Base-by-base conservation (phyloP, 1,140 invertebrate genomes). In the Philotrypesis tridentata region DNA sequence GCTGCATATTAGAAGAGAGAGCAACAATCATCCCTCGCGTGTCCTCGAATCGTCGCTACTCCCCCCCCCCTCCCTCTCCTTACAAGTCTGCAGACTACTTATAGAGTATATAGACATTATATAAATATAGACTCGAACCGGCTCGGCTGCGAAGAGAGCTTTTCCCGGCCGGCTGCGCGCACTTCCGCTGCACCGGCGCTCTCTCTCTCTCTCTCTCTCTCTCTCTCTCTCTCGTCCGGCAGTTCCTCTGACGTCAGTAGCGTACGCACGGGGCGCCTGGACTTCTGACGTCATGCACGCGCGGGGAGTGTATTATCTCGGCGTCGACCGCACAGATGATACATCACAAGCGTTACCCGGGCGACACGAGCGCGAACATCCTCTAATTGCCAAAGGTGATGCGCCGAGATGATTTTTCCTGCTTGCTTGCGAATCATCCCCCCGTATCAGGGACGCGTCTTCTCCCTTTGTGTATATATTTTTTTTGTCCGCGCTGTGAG, bases 101-200 rank as follows among this genome's bases (percentile, higher is more conserved):
- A n/a, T n/a, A n/a, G n/a, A n/a, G n/a, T n/a, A n/a, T n/a, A n/a
- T 55, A 55, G 17, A 17, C 48, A 43, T n/a, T 61, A 25, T 61
- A 61, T 23, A 61, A 31, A 31, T 68, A 33, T 67, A 67, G 3
- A 37, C 3, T 37, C 33, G 33, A 37, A 37, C 4, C 33, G 67
- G 29, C 7, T 25, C 11, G 5, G 31, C n/a, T 29, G 23, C 40
- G n/a, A 8, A 9, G 63, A n/a, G n/a, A 9, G 63, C 25, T 63
- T 8, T 43, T 60, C 67, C 67, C 67, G 77, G 77, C 67, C 77
- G 77, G 29, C 40, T 27, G 65, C 65, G 67, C 77, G 77, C 11
- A 79, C 48, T 71, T 79, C 67, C 67, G 67, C 63, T 79, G 77
- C 65, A 78, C 17, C 25, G 23, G 25, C 23, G 23, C 48, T 55